These are phyloP conservation scores for Lampris incognitus DNA, from an alignment of 2,113 vertebrate genomes.

Conservation along the genomic window DNA sequence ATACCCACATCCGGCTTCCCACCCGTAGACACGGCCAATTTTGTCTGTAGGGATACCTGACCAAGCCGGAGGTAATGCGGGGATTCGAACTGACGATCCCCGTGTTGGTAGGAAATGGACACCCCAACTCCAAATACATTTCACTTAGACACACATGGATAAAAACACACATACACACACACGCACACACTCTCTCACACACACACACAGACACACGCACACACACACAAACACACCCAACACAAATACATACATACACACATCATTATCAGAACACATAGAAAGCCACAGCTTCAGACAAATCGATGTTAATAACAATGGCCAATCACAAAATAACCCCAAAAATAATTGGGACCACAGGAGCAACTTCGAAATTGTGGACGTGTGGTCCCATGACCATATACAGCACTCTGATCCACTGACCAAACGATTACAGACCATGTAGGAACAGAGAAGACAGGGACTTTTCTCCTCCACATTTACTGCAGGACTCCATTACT, in stretches of 20 bases:
- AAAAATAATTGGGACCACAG: slow-evolving; percentile 33
- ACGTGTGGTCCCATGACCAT: slow-evolving; percentile 39
- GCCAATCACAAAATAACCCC: slow-evolving; percentile 32
- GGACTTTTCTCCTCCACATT: slow-evolving; percentile 17
- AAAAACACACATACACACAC: slow-evolving; percentile 9
- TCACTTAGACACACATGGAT: too few relatives aligned
- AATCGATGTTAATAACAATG: not conserved
- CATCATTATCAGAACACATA: slow-evolving; percentile 23
- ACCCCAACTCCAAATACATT: too few relatives aligned
- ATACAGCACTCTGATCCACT: slow-evolving; percentile 32
- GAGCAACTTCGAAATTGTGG: slow-evolving; percentile 14
- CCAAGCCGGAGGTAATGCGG: too few relatives aligned
- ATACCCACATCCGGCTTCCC: too few relatives aligned
- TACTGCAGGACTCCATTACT: slow-evolving; percentile 23
- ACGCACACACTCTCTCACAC: not conserved
- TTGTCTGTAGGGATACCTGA: too few relatives aligned
- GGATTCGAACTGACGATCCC: too few relatives aligned
- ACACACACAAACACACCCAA: not conserved
- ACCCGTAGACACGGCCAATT: too few relatives aligned
- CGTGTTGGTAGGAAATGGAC: too few relatives aligned
- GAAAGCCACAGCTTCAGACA: slow-evolving; percentile 22
- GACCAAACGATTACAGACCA: slow-evolving; percentile 49
- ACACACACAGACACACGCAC: not conserved
- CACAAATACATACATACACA: not conserved
- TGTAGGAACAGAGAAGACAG: slow-evolving; percentile 10